Conservation (phyloP, 2,797 vertebrate species). For the Sparus aurata region DNA sequence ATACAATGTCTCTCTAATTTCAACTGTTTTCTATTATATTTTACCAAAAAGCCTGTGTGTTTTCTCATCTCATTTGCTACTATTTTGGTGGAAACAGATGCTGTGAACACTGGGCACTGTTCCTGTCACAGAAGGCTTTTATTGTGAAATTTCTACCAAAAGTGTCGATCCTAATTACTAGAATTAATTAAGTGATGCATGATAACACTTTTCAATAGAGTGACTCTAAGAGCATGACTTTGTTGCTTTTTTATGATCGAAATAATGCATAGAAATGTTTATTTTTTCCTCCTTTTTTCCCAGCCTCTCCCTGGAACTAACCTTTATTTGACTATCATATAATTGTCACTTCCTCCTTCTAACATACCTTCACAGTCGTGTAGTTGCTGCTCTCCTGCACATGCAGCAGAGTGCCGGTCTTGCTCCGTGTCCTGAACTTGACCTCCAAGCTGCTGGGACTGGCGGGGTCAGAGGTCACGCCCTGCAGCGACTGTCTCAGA, state of each 20-base stretch:
- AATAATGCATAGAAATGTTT: background rate
- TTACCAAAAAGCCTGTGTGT: background rate
- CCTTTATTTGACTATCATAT: too few relatives aligned
- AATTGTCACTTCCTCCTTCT: slow-evolving; percentile 20
- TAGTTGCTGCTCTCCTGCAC: slow-evolving; percentile 98
- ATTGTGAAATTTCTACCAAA: too few relatives aligned
- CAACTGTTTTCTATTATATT: too few relatives aligned
- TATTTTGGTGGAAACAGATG: background rate
- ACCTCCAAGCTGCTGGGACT: slow-evolving; percentile 88
- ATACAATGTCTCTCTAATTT: slow-evolving; percentile 5
- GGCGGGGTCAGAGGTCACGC: slow-evolving; percentile 35
- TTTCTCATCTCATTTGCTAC: background rate
- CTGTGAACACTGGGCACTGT: background rate
- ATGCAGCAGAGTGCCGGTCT: slow-evolving; percentile 92
- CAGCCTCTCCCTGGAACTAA: background rate
- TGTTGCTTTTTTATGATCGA: too few relatives aligned
- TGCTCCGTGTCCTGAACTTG: slow-evolving; percentile 95
- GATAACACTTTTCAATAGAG: background rate
- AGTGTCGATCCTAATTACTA: too few relatives aligned
- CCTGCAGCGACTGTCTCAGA: slow-evolving; percentile 81
- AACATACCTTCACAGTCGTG: slow-evolving; percentile 93
- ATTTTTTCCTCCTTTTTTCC: background rate
- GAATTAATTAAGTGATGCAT: background rate
- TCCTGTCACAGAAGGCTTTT: too few relatives aligned
- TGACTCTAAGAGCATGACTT: background rate